Percentiles rank a stretch among this genome's conserved stretches.
phyloP scores from a whole-genome alignment of 2,113 vertebrate genomes.

The Uria aalge region DNA sequence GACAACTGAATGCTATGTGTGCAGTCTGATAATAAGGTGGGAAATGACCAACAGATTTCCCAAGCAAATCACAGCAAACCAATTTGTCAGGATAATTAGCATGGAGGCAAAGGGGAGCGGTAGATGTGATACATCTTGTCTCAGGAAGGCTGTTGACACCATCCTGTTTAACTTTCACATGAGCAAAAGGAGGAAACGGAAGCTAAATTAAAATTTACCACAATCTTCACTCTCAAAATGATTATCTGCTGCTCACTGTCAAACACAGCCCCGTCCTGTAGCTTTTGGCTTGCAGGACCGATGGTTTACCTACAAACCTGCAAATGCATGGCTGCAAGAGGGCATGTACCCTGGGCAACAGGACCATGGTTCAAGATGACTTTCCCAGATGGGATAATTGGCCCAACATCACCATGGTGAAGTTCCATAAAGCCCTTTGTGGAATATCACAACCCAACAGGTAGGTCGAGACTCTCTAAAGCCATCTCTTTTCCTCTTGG shows the following conservation, averaged over 20 bases:
- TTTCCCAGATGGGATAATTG: not conserved
- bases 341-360: too few relatives aligned
- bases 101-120: not conserved
- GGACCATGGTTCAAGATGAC: not conserved
- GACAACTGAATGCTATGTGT: fast-evolving
- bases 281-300: not conserved
- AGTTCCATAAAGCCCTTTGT: not conserved
- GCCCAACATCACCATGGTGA: not conserved
- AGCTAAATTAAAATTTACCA: not conserved
- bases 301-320: not conserved
- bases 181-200: not conserved
- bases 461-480: not conserved
- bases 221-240: not conserved
- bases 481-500: not conserved
- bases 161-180: not conserved
- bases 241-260: not conserved
- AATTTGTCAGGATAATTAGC: conserved; percentile 29
- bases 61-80: not conserved
- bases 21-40: not conserved
- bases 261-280: not conserved
- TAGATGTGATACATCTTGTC: not conserved
- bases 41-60: not conserved
- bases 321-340: not conserved
- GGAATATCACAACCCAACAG: not conserved
- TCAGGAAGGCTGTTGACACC: not conserved